Evolutionary conservation across 1,140 invertebrate genomes (phyloP), one percentile per base, ranked within the genome.

Genomic region (Nebria ingens): DNA sequence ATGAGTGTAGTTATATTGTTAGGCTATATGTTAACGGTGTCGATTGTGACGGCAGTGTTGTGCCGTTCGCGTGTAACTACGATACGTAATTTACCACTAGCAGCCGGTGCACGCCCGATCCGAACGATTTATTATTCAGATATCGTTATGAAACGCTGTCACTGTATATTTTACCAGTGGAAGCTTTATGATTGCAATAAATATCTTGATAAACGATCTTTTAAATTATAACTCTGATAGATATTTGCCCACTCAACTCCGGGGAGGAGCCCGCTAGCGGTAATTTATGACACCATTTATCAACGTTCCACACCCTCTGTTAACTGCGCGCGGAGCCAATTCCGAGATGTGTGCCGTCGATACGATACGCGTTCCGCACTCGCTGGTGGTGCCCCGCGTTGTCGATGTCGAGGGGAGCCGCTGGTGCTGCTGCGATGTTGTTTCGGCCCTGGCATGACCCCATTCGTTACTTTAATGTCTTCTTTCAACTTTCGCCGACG

Each of bases 281-380:
- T 69, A 68, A 71, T 71, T 71, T 71, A 71, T 68, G 60, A 58
- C 52, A 56, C 64, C 68, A 71, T 71, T 71, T 70, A 71, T 71
- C 69, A 69, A 66, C 58, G 66, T 63, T 69, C 67, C 69, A 69
- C 69, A 69, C 69, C 69, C 69, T 69, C 68, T 68, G 68, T 68
- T 69, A 68, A 71, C 68, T 71, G 62, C 63, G 65, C n/a, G n/a
- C n/a, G n/a, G 25, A 69, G 65, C 69, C 67, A 71, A 70, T 71
- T 71, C 66, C 29, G 62, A 71, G 68, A 71, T 69, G 62, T 68
- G 61, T 65, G 68, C 59, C 42, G 57, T 49, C 58, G 66, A 69
- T 67, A 68, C 57, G 51, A 53, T 51, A 52, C 58, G 58, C 58
- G 19, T 20, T 17, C 9, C 50, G 3, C 40, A 45, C 15, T 12